Evolutionary conservation across 2,888 invertebrate species (phyloP), one percentile per base, ranked within the genome.

Genomic region (Diaperis boleti): DNA sequence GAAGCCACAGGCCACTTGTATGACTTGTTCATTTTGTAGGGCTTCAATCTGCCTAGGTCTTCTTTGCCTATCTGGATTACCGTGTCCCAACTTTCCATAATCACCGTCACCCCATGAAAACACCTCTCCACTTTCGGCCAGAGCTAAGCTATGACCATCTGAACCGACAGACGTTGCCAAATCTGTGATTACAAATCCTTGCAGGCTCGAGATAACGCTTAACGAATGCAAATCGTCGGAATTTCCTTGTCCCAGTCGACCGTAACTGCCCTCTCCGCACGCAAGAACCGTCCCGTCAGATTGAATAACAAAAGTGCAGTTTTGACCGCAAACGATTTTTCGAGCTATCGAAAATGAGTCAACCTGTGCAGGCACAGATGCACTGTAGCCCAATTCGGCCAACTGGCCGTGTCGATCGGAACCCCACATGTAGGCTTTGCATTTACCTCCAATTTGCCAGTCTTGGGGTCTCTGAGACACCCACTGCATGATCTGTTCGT

Each of bases 81-180:
- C 88, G 73, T 88, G 89, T 0, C 89, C 89, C 22, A 88, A 78
- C 18, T 62, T 65, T 5, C 88, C 88, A 74, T 87, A 88, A 76
- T 88, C 88, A 0, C 88, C 88, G 73, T 88, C 87, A 6, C 87
- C 88, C 88, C 88, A 88, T 13, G 86, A 86, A 74, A 88, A 88
- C 7, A 88, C 88, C 75, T 88, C 88, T 0, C 88, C 88, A 71
- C 86, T 87, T 77, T 88, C 87, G 0, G 88, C 86, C 49, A 88
- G 73, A 1, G 88, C 88, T 69, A 88, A 77, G 72, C 85, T 86
- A 75, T 89, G 88, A 0, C 88, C 88, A 76, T 88, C 89, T 1
- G 87, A 86, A 1, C 88, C 88, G 56, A 86, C 85, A 0, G 88
- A 88, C 0, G 87, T 87, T 1, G 86, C 85, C 56, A 89, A 74